Evolutionary conservation across 1,140 invertebrate genomes (phyloP).

Genomic region (Xylocopa sonorina): DNA sequence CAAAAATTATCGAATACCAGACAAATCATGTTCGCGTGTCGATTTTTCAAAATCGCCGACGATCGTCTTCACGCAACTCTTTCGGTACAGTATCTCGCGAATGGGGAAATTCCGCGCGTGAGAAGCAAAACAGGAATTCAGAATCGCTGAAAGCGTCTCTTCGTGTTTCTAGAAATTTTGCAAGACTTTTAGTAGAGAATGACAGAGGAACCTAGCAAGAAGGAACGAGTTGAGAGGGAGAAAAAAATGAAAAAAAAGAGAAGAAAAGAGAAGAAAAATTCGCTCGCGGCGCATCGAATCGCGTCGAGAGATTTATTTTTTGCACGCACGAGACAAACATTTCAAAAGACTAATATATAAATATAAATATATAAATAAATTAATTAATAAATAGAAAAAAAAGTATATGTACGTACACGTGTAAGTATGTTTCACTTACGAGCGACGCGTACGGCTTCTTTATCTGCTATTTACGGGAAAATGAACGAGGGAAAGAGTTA

Average conservation of each 20-base stretch:
- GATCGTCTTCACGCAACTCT: neutral
- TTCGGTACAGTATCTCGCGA: neutral
- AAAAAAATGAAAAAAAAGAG: too few species aligned
- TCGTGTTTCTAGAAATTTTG: neutral
- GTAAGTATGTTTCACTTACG: conserved; percentile 35
- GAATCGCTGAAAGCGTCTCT: neutral
- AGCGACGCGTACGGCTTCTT: conserved; percentile 42
- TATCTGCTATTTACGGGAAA: conserved; percentile 46
- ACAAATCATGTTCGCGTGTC: neutral
- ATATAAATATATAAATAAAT: conserved; percentile 31
- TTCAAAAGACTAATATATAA: conserved; percentile 62
- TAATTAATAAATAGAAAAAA: conserved; percentile 29
- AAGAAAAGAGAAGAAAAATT: conserved; percentile 23
- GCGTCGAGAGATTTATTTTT: conserved; percentile 72
- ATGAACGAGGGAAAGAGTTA: neutral
- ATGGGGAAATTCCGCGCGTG: neutral
- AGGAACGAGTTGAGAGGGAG: neutral
- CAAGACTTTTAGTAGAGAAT: neutral
- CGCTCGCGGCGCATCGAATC: conserved; percentile 29
- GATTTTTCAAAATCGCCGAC: neutral
- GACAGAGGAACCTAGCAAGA: neutral
- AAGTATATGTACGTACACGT: conserved; percentile 4
- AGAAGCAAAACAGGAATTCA: neutral
- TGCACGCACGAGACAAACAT: conserved; percentile 67
- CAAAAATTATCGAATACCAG: neutral